Evolutionary conservation across 2,113 vertebrate genomes (phyloP).

Genomic region (Phycodurus eques): DNA sequence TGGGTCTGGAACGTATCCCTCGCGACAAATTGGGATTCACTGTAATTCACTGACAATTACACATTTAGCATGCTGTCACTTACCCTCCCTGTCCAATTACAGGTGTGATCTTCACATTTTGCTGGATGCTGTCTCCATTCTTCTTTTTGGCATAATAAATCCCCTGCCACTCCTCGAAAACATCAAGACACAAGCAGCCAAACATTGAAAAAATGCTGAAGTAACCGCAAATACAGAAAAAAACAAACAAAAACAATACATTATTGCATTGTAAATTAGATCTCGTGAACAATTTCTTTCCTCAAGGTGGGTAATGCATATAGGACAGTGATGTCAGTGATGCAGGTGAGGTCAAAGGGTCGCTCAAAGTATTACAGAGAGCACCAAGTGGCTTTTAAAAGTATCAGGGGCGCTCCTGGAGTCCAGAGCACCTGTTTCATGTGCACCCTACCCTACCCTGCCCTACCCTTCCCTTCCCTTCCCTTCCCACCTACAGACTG

Average conservation of each 20-base stretch:
- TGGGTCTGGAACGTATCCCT: too few species aligned
- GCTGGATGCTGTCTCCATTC: constrained; percentile 91
- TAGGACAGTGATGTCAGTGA: background rate
- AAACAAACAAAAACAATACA: background rate
- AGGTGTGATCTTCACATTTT: constrained; percentile 98
- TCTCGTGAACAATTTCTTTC: background rate
- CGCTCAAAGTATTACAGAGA: constrained; percentile 30
- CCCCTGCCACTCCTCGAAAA: constrained; percentile 93
- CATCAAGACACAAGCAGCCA: constrained; percentile 9
- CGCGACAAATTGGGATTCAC: background rate
- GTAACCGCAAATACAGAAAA: background rate
- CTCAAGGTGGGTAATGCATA: background rate
- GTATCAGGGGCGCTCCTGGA: constrained; percentile 31
- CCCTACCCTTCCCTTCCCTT: background rate
- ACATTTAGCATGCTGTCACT: constrained; percentile 55
- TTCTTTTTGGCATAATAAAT: constrained; percentile 93
- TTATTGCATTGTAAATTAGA: background rate
- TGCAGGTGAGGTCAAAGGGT: constrained; percentile 1
- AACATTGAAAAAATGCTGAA: background rate
- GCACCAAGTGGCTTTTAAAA: constrained; percentile 30
- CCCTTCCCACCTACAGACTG: constrained; percentile 22
- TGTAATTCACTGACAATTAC: background rate
- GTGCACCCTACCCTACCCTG: constrained; percentile 14
- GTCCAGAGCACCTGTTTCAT: constrained; percentile 57
- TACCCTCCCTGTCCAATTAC: constrained; percentile 96